Evolutionary conservation across 1,140 invertebrate genomes (phyloP).

Genomic region (Maconellicoccus hirsutus): DNA sequence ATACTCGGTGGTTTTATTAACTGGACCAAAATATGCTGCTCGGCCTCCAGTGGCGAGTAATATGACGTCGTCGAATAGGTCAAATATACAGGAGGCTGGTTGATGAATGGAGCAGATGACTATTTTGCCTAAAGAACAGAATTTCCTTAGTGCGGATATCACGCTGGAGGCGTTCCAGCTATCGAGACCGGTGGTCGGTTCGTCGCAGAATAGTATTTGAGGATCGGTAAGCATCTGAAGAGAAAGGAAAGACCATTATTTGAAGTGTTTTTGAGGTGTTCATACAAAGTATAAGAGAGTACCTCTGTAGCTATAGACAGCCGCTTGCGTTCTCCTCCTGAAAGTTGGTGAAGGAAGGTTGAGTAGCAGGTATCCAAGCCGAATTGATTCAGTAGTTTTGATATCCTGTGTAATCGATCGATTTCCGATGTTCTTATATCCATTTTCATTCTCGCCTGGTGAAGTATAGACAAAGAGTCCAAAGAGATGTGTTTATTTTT

Average conservation of each 20-base stretch:
- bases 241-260: not conserved
- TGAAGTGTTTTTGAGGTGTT: too few relatives aligned
- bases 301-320: conserved; percentile 77
- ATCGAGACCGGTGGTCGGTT: conserved; percentile 62
- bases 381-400: conserved; percentile 51
- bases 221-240: conserved; percentile 49
- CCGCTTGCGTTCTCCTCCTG: conserved; percentile 85
- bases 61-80: conserved; percentile 80
- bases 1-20: conserved; percentile 45
- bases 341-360: conserved; percentile 66
- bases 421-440: conserved; percentile 32
- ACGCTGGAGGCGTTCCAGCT: conserved; percentile 29
- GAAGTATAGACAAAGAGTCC: conserved; percentile 7
- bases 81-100: conserved; percentile 86
- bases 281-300: too few relatives aligned
- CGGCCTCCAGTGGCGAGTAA: conserved; percentile 63
- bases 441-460: conserved; percentile 35
- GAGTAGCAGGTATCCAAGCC: conserved; percentile 60
- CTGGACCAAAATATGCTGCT: conserved; percentile 66
- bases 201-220: conserved; percentile 93
- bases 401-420: conserved; percentile 33
- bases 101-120: conserved; percentile 95
- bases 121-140: conserved; percentile 34
- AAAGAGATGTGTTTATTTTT: not conserved
- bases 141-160: conserved; percentile 26